Evolutionary conservation across 2,888 invertebrate genomes (phyloP).

Genomic region (Troides oblongomaculatus): DNA sequence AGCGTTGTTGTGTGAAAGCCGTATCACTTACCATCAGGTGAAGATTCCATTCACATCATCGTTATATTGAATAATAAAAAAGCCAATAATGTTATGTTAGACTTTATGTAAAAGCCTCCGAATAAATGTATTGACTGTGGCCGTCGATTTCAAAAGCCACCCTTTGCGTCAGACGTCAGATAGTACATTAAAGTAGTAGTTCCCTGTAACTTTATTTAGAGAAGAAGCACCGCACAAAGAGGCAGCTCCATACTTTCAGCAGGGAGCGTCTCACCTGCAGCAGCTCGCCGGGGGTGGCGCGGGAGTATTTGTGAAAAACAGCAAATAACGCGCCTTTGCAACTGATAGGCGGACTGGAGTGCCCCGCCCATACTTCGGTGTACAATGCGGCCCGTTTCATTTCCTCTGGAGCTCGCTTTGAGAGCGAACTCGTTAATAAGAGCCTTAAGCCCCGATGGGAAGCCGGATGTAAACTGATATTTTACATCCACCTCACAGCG

Average conservation of each 20-base stretch:
- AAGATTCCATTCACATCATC: too few relatives aligned
- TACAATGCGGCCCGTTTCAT: conserved; percentile 62
- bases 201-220: conserved; percentile 60
- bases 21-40: too few relatives aligned
- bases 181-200: too few relatives aligned
- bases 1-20: too few relatives aligned
- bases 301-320: conserved; percentile 63
- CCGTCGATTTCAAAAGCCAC: too few relatives aligned
- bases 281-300: conserved; percentile 45
- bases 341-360: conserved; percentile 59
- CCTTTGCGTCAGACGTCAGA: too few relatives aligned
- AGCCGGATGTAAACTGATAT: conserved; percentile 14
- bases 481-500: not conserved
- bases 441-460: conserved; percentile 11
- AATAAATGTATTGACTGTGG: too few relatives aligned
- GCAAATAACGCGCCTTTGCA: conserved; percentile 61
- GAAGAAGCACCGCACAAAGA: conserved; percentile 61
- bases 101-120: too few relatives aligned
- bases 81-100: too few relatives aligned
- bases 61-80: too few relatives aligned
- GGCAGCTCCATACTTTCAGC: conserved; percentile 55
- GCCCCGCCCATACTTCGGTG: conserved; percentile 39
- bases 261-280: conserved; percentile 39
- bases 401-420: conserved; percentile 60
- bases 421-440: conserved; percentile 44